These are phyloP conservation scores for Erethizon dorsatum DNA, from an alignment of 2,797 vertebrate genomes.

Conservation along the genomic window DNA sequence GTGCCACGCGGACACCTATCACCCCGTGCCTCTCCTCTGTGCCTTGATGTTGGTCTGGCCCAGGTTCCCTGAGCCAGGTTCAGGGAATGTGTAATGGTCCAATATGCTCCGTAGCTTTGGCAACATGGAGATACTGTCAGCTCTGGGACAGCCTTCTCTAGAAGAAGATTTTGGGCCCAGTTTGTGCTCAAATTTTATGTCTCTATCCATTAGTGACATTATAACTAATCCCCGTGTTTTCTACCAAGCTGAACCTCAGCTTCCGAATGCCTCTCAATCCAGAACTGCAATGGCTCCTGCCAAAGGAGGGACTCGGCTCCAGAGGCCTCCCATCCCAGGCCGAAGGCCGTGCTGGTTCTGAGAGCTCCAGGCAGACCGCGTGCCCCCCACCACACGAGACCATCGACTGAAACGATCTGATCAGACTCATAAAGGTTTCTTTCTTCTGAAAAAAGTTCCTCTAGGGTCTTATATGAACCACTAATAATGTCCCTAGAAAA, in stretches of 20 bases:
- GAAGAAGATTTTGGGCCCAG: not conserved
- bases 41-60: not conserved
- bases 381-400: not conserved
- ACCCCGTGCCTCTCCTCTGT: not conserved
- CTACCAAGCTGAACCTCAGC: not conserved
- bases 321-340: not conserved
- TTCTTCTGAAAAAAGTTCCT: constrained; percentile 45
- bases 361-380: not conserved
- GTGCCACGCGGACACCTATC: not conserved
- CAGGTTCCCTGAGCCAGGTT: not conserved
- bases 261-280: not conserved
- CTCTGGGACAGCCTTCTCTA: not conserved
- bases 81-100: too few species aligned
- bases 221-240: not conserved
- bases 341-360: not conserved
- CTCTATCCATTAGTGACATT: not conserved
- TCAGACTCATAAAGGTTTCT: constrained; percentile 50
- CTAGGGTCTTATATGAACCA: constrained; percentile 43
- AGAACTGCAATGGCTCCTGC: not conserved
- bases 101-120: not conserved
- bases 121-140: not conserved
- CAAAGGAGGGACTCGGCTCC: not conserved
- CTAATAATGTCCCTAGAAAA: constrained; percentile 54
- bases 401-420: not conserved
- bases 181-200: constrained; percentile 11